Conservation (phyloP, 2,113 vertebrate genomes). For the Notothenia rossii region DNA sequence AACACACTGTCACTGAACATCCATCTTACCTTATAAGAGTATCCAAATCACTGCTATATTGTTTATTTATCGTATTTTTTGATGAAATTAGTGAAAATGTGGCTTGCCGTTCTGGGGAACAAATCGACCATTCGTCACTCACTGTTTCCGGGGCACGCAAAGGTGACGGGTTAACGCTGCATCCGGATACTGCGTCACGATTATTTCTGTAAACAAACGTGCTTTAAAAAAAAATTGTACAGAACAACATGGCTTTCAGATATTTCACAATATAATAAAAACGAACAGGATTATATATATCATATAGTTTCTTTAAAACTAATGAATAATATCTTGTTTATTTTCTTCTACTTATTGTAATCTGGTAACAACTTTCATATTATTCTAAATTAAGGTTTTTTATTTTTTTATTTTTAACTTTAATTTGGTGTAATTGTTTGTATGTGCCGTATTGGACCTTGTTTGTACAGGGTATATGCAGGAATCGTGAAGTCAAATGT, state of each 20-base stretch:
- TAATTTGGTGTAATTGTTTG: not conserved
- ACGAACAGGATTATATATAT: too few species aligned
- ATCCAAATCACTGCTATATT: not conserved
- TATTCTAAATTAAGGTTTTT: not conserved
- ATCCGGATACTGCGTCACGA: not conserved
- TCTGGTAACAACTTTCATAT: not conserved
- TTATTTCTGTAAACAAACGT: too few species aligned
- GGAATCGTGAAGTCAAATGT: too few species aligned
- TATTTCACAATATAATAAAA: too few species aligned
- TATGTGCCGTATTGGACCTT: not conserved
- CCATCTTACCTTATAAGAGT: slow-evolving; percentile 22
- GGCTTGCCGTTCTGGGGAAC: not conserved
- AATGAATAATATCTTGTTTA: not conserved
- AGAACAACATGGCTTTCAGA: too few species aligned
- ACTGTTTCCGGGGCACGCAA: slow-evolving; percentile 13
- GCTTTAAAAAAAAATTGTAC: too few species aligned
- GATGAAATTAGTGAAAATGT: not conserved
- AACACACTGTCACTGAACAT: fast-evolving
- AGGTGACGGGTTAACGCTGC: slow-evolving; percentile 58
- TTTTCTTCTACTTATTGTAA: too few species aligned
- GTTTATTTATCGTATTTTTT: fast-evolving
- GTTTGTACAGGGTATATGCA: too few species aligned
- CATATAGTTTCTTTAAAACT: too few species aligned
- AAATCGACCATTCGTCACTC: not conserved
- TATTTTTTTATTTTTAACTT: not conserved